A percentile compares a stretch with the other conserved stretches of the same genome.
Conservation (phyloP, 2,888 invertebrate genomes). For the Reticulitermes lucifugus region DNA sequence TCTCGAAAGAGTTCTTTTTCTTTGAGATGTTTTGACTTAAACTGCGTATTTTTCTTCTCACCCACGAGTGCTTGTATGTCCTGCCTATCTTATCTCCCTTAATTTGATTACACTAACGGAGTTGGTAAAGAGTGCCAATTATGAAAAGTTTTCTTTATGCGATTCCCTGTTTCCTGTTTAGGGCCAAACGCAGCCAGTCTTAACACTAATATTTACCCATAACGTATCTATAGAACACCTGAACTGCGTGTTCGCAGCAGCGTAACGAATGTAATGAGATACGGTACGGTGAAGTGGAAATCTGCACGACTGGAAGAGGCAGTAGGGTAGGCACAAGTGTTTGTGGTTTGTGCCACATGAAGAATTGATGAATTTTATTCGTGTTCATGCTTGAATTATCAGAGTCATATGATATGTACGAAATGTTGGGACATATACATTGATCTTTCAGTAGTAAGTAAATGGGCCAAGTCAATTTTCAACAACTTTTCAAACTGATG, state of each 20-base stretch:
- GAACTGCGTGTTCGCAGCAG: not conserved
- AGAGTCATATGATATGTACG: slow-evolving; percentile 3
- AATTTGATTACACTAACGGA: too few relatives aligned
- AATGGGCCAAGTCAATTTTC: not conserved
- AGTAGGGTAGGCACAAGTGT: not conserved
- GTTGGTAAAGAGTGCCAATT: too few relatives aligned
- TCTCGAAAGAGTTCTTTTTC: too few relatives aligned
- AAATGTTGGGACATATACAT: slow-evolving; percentile 11
- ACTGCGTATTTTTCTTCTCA: too few relatives aligned
- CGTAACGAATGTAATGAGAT: not conserved
- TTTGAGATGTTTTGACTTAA: too few relatives aligned
- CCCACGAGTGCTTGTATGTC: too few relatives aligned
- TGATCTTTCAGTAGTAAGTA: not conserved
- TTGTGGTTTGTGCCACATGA: slow-evolving; percentile 7
- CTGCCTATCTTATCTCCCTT: too few relatives aligned
- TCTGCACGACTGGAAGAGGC: not conserved
- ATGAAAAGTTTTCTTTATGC: too few relatives aligned
- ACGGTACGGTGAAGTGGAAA: not conserved
- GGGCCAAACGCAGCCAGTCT: too few relatives aligned
- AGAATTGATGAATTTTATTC: slow-evolving; percentile 6
- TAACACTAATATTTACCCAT: too few relatives aligned
- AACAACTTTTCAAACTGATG: slow-evolving; percentile 1
- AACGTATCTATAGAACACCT: too few relatives aligned
- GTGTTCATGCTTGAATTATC: not conserved
- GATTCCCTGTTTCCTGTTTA: not conserved